These are phyloP conservation scores for Lagopus leucura DNA, from an alignment of 2,113 vertebrate genomes.

Conservation along the genomic window DNA sequence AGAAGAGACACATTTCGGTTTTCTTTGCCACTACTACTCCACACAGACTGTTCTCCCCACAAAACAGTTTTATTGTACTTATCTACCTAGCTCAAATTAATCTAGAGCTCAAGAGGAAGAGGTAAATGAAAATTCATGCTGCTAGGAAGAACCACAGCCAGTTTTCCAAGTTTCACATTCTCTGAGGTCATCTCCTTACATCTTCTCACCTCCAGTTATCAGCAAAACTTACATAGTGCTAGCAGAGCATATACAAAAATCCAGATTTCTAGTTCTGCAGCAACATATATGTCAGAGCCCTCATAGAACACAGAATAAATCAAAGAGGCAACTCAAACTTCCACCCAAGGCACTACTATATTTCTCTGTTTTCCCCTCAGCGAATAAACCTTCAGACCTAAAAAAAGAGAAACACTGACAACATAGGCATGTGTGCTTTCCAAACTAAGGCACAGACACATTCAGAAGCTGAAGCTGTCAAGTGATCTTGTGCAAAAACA, in stretches of 20 bases:
- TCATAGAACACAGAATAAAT: not conserved
- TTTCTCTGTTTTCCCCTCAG: not conserved
- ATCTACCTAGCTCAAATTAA: not conserved
- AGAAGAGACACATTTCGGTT: not conserved
- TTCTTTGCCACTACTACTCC: not conserved
- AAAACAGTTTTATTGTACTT: not conserved
- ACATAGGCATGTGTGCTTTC: not conserved
- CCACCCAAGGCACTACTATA: not conserved
- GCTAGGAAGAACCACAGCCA: not conserved
- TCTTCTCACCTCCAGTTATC: not conserved
- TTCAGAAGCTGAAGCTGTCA: not conserved
- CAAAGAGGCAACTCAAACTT: not conserved
- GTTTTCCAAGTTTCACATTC: not conserved
- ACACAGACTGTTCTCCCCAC: not conserved
- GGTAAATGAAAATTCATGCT: not conserved
- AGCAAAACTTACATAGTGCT: not conserved
- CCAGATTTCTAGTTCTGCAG: not conserved
- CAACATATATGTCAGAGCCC: not conserved
- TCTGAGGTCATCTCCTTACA: not conserved
- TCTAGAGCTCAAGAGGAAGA: not conserved
- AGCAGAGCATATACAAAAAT: not conserved
- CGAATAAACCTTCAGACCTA: not conserved
- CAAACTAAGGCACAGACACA: not conserved
- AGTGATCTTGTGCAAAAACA: not conserved
- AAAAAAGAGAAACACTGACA: not conserved